Evolutionary conservation across 2,113 vertebrate species (phyloP).

Genomic region (Lophotis ruficrista): DNA sequence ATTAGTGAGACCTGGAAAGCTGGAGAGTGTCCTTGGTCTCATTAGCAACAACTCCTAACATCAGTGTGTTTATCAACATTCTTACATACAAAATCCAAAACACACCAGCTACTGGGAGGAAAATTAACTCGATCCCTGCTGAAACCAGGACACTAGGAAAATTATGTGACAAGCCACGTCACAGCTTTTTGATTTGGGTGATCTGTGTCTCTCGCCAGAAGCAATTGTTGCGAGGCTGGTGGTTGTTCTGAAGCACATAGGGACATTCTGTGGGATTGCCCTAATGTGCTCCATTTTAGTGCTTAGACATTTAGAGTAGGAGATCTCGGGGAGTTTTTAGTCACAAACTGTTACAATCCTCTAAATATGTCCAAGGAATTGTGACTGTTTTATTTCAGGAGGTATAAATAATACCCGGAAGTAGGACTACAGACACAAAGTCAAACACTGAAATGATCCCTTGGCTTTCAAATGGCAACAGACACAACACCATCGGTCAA

Average conservation of each 20-base stretch:
- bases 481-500: not conserved
- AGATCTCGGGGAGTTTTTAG: not conserved
- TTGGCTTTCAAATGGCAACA: constrained; percentile 17
- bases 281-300: not conserved
- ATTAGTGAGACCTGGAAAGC: too few species aligned
- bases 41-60: too few species aligned
- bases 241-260: not conserved
- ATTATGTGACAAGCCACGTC: not conserved
- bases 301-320: not conserved
- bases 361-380: not conserved
- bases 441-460: not conserved
- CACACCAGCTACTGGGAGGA: too few species aligned
- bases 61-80: too few species aligned
- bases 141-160: not conserved
- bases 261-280: not conserved
- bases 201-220: not conserved
- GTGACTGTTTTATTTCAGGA: constrained; percentile 9
- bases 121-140: too few species aligned
- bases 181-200: not conserved
- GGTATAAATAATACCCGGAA: not conserved
- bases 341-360: not conserved
- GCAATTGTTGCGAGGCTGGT: not conserved
- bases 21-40: too few species aligned
- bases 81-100: too few species aligned
- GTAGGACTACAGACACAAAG: not conserved